Evolutionary conservation across 2,888 invertebrate species (phyloP).

Genomic region (Drosophila mettleri): DNA sequence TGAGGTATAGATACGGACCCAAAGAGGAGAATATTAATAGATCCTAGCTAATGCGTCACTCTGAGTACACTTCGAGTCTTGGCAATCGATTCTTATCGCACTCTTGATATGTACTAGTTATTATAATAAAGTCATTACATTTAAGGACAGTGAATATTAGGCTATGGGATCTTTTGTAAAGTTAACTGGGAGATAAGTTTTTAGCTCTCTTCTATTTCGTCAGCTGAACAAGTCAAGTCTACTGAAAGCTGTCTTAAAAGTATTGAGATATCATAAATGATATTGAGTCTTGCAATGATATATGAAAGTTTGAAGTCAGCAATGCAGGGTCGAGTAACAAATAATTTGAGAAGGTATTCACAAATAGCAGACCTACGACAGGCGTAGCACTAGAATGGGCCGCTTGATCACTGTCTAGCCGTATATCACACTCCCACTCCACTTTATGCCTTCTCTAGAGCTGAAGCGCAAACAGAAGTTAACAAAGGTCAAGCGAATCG

Average conservation of each 20-base stretch:
- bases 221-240: too few relatives aligned
- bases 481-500: conserved; percentile 59
- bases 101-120: too few relatives aligned
- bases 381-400: too few relatives aligned
- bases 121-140: too few relatives aligned
- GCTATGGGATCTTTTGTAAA: too few relatives aligned
- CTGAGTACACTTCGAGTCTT: not conserved
- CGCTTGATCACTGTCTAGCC: conserved; percentile 3
- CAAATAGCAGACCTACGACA: conserved; percentile 5
- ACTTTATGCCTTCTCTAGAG: conserved; percentile 26
- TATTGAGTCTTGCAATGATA: not conserved
- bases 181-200: too few relatives aligned
- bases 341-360: conserved; percentile 25
- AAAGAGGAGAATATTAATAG: not conserved
- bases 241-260: not conserved
- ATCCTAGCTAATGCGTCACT: not conserved
- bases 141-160: too few relatives aligned
- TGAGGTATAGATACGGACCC: not conserved
- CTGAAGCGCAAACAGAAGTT: conserved; percentile 65
- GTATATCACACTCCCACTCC: not conserved
- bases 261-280: not conserved
- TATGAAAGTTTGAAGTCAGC: not conserved
- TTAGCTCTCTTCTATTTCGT: too few relatives aligned
- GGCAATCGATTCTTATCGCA: not conserved
- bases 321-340: not conserved